Conservation (phyloP, 2,888 invertebrate species). For the Aphidius colemani region DNA sequence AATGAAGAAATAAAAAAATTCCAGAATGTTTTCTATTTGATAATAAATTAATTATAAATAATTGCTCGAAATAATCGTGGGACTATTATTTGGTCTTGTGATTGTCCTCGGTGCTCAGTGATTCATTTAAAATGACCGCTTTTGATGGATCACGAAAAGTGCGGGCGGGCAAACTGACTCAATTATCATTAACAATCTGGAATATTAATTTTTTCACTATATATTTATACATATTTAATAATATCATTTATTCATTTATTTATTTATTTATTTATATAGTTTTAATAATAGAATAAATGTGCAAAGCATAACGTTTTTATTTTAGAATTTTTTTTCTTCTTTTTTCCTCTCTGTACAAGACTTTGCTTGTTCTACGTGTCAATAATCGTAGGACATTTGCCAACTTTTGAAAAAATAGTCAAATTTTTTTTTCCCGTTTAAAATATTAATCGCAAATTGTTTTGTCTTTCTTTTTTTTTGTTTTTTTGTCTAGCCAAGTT, state of each 20-base stretch:
- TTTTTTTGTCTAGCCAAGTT: constrained; percentile 21
- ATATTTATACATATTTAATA: constrained; percentile 6
- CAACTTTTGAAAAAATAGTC: neutral
- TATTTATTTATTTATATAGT: constrained; percentile 16
- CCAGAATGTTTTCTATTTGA: neutral
- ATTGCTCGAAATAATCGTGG: constrained; percentile 49
- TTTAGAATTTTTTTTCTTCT: neutral
- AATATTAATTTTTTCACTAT: constrained; percentile 17
- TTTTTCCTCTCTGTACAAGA: constrained; percentile 16
- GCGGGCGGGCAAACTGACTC: constrained; percentile 45
- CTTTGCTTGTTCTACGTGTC: constrained; percentile 46
- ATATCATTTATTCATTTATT: constrained; percentile 16
- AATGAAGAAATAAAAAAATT: constrained; percentile 20
- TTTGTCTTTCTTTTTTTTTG: constrained; percentile 4
- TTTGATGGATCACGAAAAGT: constrained; percentile 51
- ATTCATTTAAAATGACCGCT: constrained; percentile 55
- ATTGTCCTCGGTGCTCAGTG: constrained; percentile 54
- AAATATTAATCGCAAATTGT: no score
- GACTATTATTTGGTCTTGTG: constrained; percentile 31
- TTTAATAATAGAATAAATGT: neutral
- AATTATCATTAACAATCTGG: constrained; percentile 24
- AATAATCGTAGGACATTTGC: no score
- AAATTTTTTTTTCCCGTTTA: neutral
- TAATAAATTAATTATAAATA: constrained; percentile 19
- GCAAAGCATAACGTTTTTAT: constrained; percentile 4